phyloP scores from a whole-genome alignment of 2,797 vertebrate genomes.

The Scyliorhinus canicula region DNA sequence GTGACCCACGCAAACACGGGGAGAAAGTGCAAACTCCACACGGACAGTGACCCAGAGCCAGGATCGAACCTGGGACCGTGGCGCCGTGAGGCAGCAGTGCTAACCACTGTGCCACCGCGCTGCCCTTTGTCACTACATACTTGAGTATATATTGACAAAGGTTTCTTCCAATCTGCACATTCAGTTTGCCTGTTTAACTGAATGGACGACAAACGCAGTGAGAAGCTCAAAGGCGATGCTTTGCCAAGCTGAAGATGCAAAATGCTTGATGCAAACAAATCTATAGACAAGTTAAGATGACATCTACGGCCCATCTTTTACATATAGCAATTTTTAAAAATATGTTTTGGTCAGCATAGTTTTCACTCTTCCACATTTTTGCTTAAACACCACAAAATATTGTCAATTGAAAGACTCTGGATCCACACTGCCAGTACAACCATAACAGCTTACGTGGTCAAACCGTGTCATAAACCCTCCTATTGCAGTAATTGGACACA shows the following conservation, averaged over 20 bases:
- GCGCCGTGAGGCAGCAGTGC: no score
- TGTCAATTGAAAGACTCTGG: neutral
- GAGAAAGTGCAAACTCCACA: no score
- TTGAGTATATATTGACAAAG: neutral
- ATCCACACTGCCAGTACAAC: neutral
- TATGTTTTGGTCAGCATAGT: neutral
- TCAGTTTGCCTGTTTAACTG: neutral
- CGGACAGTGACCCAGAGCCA: no score
- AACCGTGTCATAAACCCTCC: neutral
- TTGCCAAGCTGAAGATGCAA: neutral
- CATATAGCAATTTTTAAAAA: neutral
- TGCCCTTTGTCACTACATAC: no score
- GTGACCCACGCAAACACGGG: no score
- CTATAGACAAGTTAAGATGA: neutral
- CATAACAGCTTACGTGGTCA: neutral
- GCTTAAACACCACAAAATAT: neutral
- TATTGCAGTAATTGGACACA: neutral
- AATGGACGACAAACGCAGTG: neutral
- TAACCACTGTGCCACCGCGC: no score
- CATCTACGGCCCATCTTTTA: neutral
- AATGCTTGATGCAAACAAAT: neutral
- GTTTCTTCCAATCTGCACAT: neutral
- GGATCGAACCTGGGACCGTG: no score
- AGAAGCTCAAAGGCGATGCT: neutral
- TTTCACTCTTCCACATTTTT: neutral